phyloP scores from a whole-genome alignment of 2,797 vertebrate species.

The Ctenopoma multispine region DNA sequence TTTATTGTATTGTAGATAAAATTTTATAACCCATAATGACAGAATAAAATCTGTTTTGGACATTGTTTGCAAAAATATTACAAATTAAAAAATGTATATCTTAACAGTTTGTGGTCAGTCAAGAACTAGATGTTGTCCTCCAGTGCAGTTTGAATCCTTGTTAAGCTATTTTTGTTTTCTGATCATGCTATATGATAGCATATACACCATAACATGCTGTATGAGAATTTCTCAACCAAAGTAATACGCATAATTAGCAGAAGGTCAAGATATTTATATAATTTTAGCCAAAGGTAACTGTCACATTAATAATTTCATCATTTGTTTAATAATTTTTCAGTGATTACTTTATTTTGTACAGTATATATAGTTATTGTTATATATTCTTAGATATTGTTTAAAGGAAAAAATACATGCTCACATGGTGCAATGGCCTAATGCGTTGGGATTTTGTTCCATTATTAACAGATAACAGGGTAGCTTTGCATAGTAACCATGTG shows the following conservation, averaged over 20 bases:
- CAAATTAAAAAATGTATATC: no score
- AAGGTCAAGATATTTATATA: neutral
- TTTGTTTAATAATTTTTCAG: no score
- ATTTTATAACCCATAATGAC: no score
- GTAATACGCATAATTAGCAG: neutral
- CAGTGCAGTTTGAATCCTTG: no score
- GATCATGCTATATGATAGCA: neutral
- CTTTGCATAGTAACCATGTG: constrained; percentile 51
- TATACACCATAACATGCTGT: neutral
- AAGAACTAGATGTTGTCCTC: no score
- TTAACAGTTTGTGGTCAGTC: no score
- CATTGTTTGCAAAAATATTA: no score
- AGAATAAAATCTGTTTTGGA: no score
- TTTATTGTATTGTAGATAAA: neutral
- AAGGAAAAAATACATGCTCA: neutral
- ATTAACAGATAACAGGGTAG: constrained; percentile 55
- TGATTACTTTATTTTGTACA: no score
- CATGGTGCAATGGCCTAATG: constrained; percentile 25
- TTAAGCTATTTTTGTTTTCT: no score
- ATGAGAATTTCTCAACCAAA: neutral
- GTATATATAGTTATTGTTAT: no score
- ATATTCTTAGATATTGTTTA: no score
- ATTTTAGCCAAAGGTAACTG: neutral
- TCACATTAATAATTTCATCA: neutral
- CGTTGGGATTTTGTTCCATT: constrained; percentile 50